phyloP scores from a whole-genome alignment of 2,113 vertebrate genomes.

The Boulengeromyrus knoepffleri region DNA sequence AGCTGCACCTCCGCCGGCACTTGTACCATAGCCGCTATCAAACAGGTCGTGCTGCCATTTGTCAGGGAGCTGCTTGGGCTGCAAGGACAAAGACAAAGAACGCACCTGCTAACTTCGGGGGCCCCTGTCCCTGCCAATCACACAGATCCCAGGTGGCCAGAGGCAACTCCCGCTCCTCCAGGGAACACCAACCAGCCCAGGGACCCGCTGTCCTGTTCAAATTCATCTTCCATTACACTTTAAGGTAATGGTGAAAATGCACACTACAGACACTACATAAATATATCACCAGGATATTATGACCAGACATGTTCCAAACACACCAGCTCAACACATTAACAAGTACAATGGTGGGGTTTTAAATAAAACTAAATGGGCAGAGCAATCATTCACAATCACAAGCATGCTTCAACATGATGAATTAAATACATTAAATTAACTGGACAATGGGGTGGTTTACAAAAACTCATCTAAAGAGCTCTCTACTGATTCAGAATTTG shows the following conservation, averaged over 20 bases:
- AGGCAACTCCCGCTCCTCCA: slow-evolving; percentile 32
- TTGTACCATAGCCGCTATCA: slow-evolving; percentile 80
- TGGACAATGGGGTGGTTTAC: not conserved
- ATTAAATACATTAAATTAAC: not conserved
- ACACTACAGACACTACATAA: not conserved
- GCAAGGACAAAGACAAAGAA: slow-evolving; percentile 66
- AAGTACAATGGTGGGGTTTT: not conserved
- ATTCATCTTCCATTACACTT: not conserved
- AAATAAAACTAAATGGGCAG: not conserved
- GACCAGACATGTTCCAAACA: not conserved
- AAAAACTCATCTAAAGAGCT: not conserved
- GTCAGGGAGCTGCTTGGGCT: slow-evolving; percentile 94
- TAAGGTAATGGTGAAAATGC: not conserved
- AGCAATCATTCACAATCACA: not conserved
- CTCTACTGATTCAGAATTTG: not conserved
- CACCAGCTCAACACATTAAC: not conserved
- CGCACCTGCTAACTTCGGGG: slow-evolving; percentile 72
- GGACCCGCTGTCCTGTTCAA: not conserved
- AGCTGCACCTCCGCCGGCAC: slow-evolving; percentile 52
- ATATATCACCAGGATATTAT: not conserved
- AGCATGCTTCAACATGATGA: not conserved
- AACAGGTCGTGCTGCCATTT: slow-evolving; percentile 97
- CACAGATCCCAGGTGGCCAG: slow-evolving; percentile 61
- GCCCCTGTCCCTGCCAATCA: slow-evolving; percentile 64
- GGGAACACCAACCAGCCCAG: not conserved